A percentile compares a stretch with the other conserved stretches of the same genome.
Evolutionary conservation across 2,797 vertebrate genomes (phyloP).

Genomic region (Parotocinclus haroldoi): DNA sequence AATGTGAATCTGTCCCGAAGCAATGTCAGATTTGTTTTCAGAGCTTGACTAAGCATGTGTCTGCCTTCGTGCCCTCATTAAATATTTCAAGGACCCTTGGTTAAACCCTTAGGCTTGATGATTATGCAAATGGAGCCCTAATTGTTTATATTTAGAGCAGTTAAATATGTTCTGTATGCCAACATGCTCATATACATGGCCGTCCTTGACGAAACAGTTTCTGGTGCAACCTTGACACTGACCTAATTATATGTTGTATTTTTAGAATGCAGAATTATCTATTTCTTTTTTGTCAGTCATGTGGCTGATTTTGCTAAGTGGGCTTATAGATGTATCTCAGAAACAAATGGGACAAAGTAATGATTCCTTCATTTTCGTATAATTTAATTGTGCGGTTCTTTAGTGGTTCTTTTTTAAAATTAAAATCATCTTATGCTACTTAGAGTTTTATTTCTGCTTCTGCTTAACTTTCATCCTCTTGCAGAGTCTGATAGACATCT

Average conservation of each 20-base stretch:
- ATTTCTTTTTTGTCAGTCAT: not conserved
- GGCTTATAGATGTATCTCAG: slow-evolving; percentile 9
- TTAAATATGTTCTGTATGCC: not conserved
- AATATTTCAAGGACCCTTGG: no score
- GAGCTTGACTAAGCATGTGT: not conserved
- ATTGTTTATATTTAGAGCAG: slow-evolving; percentile 20
- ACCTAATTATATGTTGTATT: slow-evolving; percentile 35
- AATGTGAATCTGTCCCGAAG: no score
- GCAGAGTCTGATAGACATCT: no score
- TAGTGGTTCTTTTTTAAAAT: slow-evolving; percentile 12
- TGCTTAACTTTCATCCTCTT: no score
- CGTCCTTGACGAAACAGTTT: slow-evolving; percentile 33
- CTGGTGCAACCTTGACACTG: slow-evolving; percentile 30
- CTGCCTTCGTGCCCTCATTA: not conserved
- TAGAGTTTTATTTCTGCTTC: not conserved
- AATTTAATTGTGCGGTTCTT: not conserved
- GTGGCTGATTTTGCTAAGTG: slow-evolving; percentile 3
- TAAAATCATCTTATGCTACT: slow-evolving; percentile 3
- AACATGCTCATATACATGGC: not conserved
- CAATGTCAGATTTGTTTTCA: no score
- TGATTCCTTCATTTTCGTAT: not conserved
- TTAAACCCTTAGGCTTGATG: not conserved
- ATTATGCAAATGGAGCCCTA: slow-evolving; percentile 5
- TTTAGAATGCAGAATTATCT: slow-evolving; percentile 30
- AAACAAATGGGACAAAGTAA: not conserved